Evolutionary conservation across 23 tunicate species (phyloP).

Genomic region (Clavelina lepadiformis): DNA sequence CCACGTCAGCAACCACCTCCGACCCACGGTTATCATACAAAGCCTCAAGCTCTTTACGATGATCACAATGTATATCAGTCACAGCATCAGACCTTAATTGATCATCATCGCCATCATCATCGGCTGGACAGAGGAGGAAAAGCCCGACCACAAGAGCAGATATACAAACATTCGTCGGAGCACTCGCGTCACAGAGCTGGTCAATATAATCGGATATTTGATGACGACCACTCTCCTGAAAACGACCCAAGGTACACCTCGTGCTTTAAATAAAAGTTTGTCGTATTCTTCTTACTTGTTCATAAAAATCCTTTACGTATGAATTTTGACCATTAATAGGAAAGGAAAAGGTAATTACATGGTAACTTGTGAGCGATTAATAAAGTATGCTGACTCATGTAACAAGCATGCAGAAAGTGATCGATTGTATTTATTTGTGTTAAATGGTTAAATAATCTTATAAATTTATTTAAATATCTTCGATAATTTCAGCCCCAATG

Average conservation of each 20-base stretch:
- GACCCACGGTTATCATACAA: background rate
- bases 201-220: background rate
- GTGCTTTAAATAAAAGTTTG: no score
- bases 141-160: background rate
- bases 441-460: no score
- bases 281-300: no score
- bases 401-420: no score
- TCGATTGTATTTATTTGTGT: no score
- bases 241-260: background rate
- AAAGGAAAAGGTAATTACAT: no score
- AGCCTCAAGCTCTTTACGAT: background rate
- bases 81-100: background rate
- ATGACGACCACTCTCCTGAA: background rate
- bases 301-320: no score
- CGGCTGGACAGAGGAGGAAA: background rate
- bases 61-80: background rate
- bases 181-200: background rate
- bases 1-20: background rate
- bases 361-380: no score
- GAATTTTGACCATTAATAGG: no score
- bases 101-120: background rate
- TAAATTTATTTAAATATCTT: no score
- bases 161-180: background rate
- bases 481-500: slow-evolving; percentile 12
- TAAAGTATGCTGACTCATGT: no score